Evolutionary conservation across 2,113 vertebrate genomes (phyloP), one percentile per base, ranked within the genome.

Genomic region (Cisticola juncidis): DNA sequence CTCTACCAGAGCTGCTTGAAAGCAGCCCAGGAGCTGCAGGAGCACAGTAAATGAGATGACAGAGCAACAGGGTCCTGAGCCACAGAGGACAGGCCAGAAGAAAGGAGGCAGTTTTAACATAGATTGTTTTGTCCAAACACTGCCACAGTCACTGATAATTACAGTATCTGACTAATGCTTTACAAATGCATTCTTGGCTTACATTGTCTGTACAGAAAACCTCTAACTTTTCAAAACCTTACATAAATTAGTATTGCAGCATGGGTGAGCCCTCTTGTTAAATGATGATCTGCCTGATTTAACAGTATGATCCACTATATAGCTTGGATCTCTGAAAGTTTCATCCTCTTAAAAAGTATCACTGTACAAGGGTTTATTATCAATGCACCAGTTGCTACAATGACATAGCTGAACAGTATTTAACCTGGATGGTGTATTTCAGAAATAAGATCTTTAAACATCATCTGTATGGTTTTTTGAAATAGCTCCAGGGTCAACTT

Each of bases 371-470:
- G 48, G 50, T 60, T 90, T 70, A 81, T 65, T 91, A 92, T 71
- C 65, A 80, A 62, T 42, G 26, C 24, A 93, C 81, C 76, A 85
- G 51, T 47, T 91, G 26, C 44, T 71, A 78, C 54, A 72, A 62
- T 66, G 69, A 69, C 45, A 84, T 5, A 84, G 64, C 68, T 68
- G 51, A 90, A 78, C 33, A 71, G 25, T 54, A 66, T 65, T 93
- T 83, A 81, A 69, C 53, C 64, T 80, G 65, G 80, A 65, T 20
- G 26, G 79, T 57, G 16, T 36, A 87, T 81, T 89, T 86, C 81
- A 92, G 66, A 94, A 90, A 62, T 69, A 85, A 92, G 72, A 81
- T 73, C 65, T 77, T 92, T 77, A 78, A 91, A 91, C 66, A 77
- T 57, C 21, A 78, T 65, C 28, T 54, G 29, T 36, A 58, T 16